Base-by-base conservation (phyloP, 2,888 invertebrate species). In the Petrophora chlorosata region DNA sequence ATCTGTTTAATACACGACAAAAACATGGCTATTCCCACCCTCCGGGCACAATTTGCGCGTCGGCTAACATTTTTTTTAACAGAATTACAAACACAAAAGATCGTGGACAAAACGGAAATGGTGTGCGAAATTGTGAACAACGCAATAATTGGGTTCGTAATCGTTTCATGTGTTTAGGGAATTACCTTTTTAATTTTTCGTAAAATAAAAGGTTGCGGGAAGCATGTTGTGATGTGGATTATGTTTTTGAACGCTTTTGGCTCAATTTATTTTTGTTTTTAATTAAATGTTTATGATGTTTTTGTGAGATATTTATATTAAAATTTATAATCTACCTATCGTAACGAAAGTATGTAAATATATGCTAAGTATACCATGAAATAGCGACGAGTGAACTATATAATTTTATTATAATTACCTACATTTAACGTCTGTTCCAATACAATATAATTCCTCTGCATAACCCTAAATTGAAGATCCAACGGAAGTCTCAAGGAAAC, bases 11-110 rank as follows among this genome's bases (percentile, higher is more conserved):
- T 48, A n/a, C 29, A 25, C 19, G 17, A 22, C 28, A 35, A 44
- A 38, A 50, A 19, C 39, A 29, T 39, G 39, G 23, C 26, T 38
- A 29, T 49, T 38, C 12, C 15, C n/a, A n/a, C 19, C 40, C 13
- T 2, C 22, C n/a, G 23, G 43, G 35, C 13, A 19, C 32, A 32
- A 22, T n/a, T 30, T 30, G 40, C 10, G 50, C n/a, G 23, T 9
- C 17, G 44, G 17, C 3, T 10, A 26, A 25, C 17, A 14, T 36
- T 30, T 29, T 32, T 44, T 43, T 32, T 12, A 22, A 13, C 5
- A 2, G 16, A 12, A 23, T 36, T 32, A 16, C 14, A 15, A 26
- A 25, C 38, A 33, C 38, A 34, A 25, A 38, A 28, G 28, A 1
- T 12, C 25, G 3, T n/a, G 25, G 38, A 38, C 39, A 39, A 22